Evolutionary conservation across 2,113 vertebrate species (phyloP).

Genomic region (Melanostigma gelatinosum): DNA sequence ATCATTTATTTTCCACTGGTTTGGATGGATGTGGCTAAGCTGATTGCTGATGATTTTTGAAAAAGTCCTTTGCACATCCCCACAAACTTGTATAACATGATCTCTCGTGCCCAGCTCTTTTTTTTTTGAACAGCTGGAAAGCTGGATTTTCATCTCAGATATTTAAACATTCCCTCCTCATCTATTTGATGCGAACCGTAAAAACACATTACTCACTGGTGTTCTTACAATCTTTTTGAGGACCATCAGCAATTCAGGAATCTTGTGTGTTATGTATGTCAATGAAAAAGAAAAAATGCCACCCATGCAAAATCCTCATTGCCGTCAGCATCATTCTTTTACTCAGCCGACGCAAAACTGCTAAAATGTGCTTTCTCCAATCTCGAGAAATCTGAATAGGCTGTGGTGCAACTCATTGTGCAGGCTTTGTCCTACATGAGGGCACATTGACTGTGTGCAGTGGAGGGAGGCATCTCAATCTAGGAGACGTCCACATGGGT

Average conservation of each 20-base stretch:
- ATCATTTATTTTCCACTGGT: conserved; percentile 71
- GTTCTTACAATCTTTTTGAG: conserved; percentile 37
- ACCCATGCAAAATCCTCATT: conserved; percentile 44
- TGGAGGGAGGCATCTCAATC: conserved; percentile 77
- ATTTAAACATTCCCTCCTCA: conserved; percentile 41
- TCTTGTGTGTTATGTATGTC: conserved; percentile 6
- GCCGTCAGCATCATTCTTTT: conserved; percentile 41
- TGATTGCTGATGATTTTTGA: conserved; percentile 60
- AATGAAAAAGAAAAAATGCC: conserved; percentile 63
- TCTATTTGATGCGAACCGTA: conserved; percentile 6
- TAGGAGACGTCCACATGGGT: conserved; percentile 75
- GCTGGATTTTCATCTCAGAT: conserved; percentile 30
- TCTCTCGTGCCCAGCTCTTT: conserved; percentile 21
- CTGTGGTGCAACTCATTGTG: conserved; percentile 72
- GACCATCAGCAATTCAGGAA: conserved; percentile 17
- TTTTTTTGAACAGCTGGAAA: conserved; percentile 31
- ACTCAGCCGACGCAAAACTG: conserved; percentile 49
- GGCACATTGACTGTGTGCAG: conserved; percentile 80
- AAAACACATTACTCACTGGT: conserved; percentile 19
- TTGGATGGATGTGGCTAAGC: conserved; percentile 60
- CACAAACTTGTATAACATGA: conserved; percentile 41
- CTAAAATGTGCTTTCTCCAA: conserved; percentile 66
- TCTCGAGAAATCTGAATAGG: conserved; percentile 64
- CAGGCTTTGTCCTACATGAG: conserved; percentile 70
- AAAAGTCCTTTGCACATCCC: conserved; percentile 44